Conservation (phyloP, 2,797 vertebrate genomes). For the Heliangelus exortis region DNA sequence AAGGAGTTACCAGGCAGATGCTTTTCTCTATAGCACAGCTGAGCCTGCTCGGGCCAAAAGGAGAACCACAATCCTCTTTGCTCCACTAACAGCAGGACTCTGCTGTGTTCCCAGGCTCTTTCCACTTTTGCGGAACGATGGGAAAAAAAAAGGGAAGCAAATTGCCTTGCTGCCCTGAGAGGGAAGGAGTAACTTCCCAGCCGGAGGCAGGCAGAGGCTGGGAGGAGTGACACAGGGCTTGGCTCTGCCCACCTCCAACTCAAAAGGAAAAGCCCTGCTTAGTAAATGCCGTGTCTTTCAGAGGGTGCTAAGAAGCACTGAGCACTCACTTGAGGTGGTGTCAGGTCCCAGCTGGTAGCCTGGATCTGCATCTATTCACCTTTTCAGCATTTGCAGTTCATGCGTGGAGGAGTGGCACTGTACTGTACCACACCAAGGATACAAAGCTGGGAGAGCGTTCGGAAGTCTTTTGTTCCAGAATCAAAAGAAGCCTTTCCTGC, state of each 20-base stretch:
- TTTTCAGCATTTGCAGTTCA: conserved; percentile 1
- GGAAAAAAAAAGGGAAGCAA: background rate
- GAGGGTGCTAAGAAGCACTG: conserved; percentile 12
- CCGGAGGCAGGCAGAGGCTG: background rate
- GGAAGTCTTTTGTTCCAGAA: conserved; percentile 63
- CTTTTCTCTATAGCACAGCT: background rate
- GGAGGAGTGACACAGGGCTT: background rate
- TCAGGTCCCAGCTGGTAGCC: background rate
- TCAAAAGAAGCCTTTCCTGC: conserved; percentile 64
- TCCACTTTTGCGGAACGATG: background rate
- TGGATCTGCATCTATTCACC: conserved; percentile 8
- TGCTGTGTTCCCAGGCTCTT: background rate
- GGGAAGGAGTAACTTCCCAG: background rate
- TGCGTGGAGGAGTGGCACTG: background rate
- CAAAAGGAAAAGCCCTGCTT: conserved; percentile 16
- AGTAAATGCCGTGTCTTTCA: background rate
- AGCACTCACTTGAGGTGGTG: background rate
- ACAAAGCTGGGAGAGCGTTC: conserved; percentile 10
- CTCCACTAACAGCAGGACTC: background rate
- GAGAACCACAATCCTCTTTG: background rate
- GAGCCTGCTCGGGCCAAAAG: background rate
- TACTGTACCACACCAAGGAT: conserved; percentile 29
- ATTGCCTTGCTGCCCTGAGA: background rate
- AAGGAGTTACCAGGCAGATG: background rate
- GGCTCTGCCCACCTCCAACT: conserved; percentile 5